These are phyloP conservation scores for Volucella inflata DNA, from an alignment of 2,888 invertebrate species.

Conservation along the genomic window DNA sequence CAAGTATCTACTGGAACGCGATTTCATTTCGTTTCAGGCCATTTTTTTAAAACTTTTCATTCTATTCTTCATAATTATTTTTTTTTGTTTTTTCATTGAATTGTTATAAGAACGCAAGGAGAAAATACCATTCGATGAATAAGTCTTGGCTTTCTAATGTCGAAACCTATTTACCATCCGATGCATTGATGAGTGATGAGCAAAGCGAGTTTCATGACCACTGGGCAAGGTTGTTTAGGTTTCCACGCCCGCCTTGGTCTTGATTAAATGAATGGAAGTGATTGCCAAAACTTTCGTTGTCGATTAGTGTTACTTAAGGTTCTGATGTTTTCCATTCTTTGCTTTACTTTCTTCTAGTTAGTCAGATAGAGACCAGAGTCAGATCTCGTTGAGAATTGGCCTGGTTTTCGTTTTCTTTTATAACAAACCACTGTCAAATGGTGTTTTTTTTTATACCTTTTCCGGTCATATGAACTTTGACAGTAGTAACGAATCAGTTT, in stretches of 20 bases:
- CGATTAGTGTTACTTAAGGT: slow-evolving; percentile 43
- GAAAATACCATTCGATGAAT: slow-evolving; percentile 40
- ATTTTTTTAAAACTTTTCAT: not conserved
- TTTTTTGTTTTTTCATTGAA: slow-evolving; percentile 49
- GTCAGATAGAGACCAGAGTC: not conserved
- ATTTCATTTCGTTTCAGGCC: slow-evolving; percentile 15
- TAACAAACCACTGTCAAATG: slow-evolving; percentile 1
- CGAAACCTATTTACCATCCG: slow-evolving; percentile 32
- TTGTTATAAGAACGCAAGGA: slow-evolving; percentile 52
- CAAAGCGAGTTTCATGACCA: not conserved
- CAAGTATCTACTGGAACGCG: slow-evolving; percentile 43
- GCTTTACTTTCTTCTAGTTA: slow-evolving; percentile 1
- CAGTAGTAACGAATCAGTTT: slow-evolving; percentile 66
- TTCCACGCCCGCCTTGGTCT: slow-evolving; percentile 4
- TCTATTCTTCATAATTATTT: not conserved
- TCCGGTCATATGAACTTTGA: slow-evolving; percentile 53
- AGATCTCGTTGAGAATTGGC: slow-evolving; percentile 42
- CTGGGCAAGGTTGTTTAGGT: not conserved
- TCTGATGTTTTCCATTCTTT: slow-evolving; percentile 9
- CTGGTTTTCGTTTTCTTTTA: slow-evolving; percentile 69
- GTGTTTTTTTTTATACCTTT: slow-evolving; percentile 27
- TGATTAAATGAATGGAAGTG: not conserved
- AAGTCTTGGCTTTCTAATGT: slow-evolving; percentile 51
- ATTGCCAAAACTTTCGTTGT: slow-evolving; percentile 55
- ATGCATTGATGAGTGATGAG: not conserved